Evolutionary conservation across 2,113 vertebrate genomes (phyloP).

Genomic region (Geococcyx californianus): DNA sequence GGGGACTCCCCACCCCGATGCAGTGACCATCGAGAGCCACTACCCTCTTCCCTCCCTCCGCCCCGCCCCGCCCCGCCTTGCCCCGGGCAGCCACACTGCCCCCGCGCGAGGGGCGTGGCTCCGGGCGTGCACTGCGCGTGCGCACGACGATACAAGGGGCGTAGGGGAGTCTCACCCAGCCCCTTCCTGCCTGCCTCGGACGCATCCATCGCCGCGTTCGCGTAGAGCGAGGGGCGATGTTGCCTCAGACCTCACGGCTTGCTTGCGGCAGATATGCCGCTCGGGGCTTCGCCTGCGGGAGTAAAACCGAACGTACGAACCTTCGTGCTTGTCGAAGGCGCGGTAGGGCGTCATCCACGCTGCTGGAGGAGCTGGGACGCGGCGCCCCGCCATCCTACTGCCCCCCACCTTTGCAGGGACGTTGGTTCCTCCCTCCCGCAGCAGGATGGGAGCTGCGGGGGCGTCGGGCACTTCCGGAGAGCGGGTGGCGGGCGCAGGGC

Average conservation of each 20-base stretch:
- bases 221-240: rapidly evolving
- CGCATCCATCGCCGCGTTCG: background rate
- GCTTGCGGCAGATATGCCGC: rapidly evolving
- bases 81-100: too few relatives aligned
- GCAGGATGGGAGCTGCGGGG: background rate
- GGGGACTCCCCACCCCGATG: too few relatives aligned
- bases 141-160: background rate
- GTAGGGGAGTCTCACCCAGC: too few relatives aligned
- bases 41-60: too few relatives aligned
- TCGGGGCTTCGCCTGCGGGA: background rate
- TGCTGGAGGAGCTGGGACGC: background rate
- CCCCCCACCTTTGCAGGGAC: rapidly evolving
- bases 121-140: background rate
- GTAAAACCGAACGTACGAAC: rapidly evolving
- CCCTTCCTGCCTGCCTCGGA: too few relatives aligned
- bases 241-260: rapidly evolving
- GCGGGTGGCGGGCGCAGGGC: too few relatives aligned
- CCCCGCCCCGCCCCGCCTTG: too few relatives aligned
- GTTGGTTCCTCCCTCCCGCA: background rate
- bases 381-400: too few relatives aligned
- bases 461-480: rapidly evolving
- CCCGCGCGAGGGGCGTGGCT: too few relatives aligned
- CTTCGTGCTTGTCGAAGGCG: rapidly evolving
- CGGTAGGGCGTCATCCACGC: rapidly evolving
- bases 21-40: too few relatives aligned